These are phyloP conservation scores for Julus scanicus DNA, from an alignment of 2,888 invertebrate genomes.

Conservation along the genomic window DNA sequence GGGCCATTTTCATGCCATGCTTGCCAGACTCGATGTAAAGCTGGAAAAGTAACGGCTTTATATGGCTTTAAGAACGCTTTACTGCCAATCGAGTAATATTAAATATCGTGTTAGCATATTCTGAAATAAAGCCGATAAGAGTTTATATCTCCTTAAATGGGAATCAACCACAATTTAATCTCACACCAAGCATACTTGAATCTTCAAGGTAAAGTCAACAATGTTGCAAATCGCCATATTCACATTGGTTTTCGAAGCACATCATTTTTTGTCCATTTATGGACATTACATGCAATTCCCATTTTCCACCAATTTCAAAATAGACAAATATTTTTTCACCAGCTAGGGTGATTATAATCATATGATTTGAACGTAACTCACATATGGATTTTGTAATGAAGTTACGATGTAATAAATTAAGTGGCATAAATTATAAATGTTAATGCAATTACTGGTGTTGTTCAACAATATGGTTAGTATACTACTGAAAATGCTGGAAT, in stretches of 20 bases:
- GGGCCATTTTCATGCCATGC: background rate
- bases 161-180: background rate
- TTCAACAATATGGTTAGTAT: no score
- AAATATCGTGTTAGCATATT: constrained; percentile 11
- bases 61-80: background rate
- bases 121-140: background rate
- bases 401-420: no score
- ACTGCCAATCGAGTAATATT: background rate
- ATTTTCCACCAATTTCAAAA: no score
- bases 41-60: background rate
- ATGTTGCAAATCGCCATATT: background rate
- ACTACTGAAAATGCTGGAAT: no score
- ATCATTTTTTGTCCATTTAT: no score
- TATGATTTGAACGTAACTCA: no score
- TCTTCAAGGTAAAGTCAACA: background rate
- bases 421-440: no score
- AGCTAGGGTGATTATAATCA: no score
- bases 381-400: no score
- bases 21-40: background rate
- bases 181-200: background rate
- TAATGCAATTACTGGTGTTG: no score
- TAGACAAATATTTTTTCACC: no score
- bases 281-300: no score
- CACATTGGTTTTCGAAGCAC: background rate
- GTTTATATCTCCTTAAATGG: background rate